These are phyloP conservation scores for Paralichthys olivaceus DNA, from an alignment of 2,113 vertebrate genomes.

Conservation along the genomic window DNA sequence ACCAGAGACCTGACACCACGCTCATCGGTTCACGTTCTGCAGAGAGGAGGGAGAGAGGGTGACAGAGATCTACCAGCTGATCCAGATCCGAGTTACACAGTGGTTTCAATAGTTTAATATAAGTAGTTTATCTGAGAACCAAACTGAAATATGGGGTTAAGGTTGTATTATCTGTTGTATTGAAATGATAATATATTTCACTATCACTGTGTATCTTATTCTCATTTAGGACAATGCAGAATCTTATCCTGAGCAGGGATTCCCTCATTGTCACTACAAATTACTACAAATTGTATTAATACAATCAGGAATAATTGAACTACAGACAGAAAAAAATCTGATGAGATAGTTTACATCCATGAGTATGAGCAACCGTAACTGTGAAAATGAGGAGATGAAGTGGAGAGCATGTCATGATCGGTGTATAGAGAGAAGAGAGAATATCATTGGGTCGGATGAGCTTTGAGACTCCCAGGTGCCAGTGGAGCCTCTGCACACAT, in stretches of 20 bases:
- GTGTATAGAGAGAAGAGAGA: conserved; percentile 6
- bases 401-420: neutral
- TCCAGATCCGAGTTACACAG: no score
- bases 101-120: no score
- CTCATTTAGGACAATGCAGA: no score
- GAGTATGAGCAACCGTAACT: conserved; percentile 5
- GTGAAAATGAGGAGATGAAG: conserved; percentile 9
- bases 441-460: conserved; percentile 45
- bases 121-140: no score
- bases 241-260: neutral
- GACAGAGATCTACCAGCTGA: no score
- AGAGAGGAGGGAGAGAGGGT: no score
- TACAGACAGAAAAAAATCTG: neutral
- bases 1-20: conserved; percentile 40
- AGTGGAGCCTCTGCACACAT: conserved; percentile 48
- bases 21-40: conserved; percentile 12
- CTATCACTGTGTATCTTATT: no score
- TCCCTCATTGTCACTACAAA: conserved; percentile 14
- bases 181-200: no score
- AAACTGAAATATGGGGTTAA: no score
- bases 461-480: conserved; percentile 40
- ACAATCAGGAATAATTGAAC: neutral
- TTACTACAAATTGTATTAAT: neutral
- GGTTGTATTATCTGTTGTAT: no score
- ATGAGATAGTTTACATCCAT: neutral